A percentile compares a stretch with the other conserved stretches of the same genome.
These are phyloP conservation scores for Drosophila pallidifrons DNA, from an alignment of 1,140 invertebrate species.

Conservation along the genomic window DNA sequence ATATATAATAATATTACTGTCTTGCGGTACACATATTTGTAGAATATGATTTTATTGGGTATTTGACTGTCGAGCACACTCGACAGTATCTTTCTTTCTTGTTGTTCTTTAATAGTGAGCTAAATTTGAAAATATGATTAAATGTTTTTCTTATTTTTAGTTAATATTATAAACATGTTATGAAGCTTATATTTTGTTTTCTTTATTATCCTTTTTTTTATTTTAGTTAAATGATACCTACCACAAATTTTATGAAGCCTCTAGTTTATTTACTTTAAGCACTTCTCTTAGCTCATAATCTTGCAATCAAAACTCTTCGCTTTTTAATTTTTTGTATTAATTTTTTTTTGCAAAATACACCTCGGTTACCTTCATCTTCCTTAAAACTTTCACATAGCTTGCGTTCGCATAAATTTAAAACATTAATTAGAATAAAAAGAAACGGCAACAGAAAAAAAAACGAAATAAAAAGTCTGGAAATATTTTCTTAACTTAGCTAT, in stretches of 20 bases:
- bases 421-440: conserved; percentile 33
- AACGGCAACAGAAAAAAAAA: conserved; percentile 1
- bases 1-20: too few species aligned
- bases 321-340: not conserved
- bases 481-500: conserved; percentile 38
- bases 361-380: not conserved
- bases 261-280: not conserved
- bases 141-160: too few species aligned
- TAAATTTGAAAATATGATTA: too few species aligned
- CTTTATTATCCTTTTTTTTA: not conserved
- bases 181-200: too few species aligned
- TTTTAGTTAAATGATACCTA: not conserved
- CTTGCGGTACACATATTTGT: too few species aligned
- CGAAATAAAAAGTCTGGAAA: conserved; percentile 13
- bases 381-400: conserved; percentile 12
- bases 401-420: conserved; percentile 32
- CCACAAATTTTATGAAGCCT: not conserved
- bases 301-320: not conserved
- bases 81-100: too few species aligned
- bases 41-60: too few species aligned
- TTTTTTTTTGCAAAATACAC: not conserved
- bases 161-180: too few species aligned
- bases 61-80: too few species aligned
- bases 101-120: too few species aligned
- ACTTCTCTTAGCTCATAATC: not conserved